phyloP scores from a whole-genome alignment of 2,113 vertebrate species.

The Seriola dumerili region DNA sequence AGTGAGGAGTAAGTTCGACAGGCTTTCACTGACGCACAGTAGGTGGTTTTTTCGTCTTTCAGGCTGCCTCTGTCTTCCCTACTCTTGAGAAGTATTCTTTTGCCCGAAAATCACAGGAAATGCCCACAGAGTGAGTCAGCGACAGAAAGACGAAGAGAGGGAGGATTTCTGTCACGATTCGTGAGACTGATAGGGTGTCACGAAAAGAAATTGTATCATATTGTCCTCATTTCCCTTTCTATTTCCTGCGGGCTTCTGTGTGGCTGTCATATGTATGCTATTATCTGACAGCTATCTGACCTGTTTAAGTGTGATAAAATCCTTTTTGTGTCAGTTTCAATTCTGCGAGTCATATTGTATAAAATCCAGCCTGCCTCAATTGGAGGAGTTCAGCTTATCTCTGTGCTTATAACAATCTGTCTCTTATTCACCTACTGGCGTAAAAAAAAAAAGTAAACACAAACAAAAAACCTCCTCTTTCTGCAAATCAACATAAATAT shows the following conservation, averaged over 20 bases:
- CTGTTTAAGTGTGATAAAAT: slow-evolving; percentile 50
- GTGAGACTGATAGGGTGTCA: slow-evolving; percentile 64
- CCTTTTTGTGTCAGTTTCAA: background rate
- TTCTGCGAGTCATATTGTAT: background rate
- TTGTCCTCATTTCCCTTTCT: slow-evolving; percentile 35
- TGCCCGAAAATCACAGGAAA: slow-evolving; percentile 50
- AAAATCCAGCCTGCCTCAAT: slow-evolving; percentile 13
- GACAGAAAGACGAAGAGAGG: slow-evolving; percentile 58
- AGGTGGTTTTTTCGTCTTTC: slow-evolving; percentile 45
- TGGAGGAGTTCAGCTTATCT: slow-evolving; percentile 12
- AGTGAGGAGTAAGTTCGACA: slow-evolving; percentile 63
- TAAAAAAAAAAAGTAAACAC: slow-evolving; percentile 7
- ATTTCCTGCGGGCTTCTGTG: slow-evolving; percentile 31
- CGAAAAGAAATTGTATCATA: slow-evolving; percentile 52
- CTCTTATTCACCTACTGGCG: background rate
- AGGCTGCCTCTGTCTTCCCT: slow-evolving; percentile 41
- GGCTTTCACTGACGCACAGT: slow-evolving; percentile 60
- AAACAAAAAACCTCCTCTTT: slow-evolving; percentile 20
- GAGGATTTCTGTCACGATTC: slow-evolving; percentile 69
- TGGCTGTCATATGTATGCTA: slow-evolving; percentile 46
- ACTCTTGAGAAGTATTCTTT: slow-evolving; percentile 51
- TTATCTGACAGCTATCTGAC: slow-evolving; percentile 64
- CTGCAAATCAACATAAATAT: slow-evolving; percentile 75
- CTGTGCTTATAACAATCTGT: background rate
- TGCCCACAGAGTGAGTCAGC: slow-evolving; percentile 74